Evolutionary conservation across 2,888 invertebrate species (phyloP), one percentile per base, ranked within the genome.

Genomic region (Pseudococcus jackbeardsleyi): DNA sequence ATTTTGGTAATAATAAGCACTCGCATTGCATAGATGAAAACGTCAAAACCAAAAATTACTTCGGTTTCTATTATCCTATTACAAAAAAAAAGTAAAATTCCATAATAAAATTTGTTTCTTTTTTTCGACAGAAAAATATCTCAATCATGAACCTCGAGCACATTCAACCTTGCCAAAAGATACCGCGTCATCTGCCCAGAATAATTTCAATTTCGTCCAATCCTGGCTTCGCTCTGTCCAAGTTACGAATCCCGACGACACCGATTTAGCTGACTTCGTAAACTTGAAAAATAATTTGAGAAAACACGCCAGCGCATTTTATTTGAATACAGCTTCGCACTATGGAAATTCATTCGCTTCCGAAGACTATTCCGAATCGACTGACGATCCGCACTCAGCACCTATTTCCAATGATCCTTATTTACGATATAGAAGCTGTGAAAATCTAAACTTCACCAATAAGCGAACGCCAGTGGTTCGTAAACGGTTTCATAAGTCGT

Each of bases 351-450:
- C 79, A 15, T 7, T 42, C 42, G 15, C 9, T 0, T 79, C 79
- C n/a, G 68, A 72, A 72, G 79, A 42, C 7, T 79, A 79, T 79
- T 85, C 64, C 7, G 59, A 50, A 33, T 39, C 85, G 11, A 84
- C 26, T 12, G 50, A 50, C 3, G 82, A 84, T 5, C 19, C 22
- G 9, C 17, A 84, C 26, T 50, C 50, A 22, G 5, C 17, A 8
- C 12, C 50, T 48, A 9, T 72, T 15, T 54, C 50, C 17, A 64
- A 59, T 3, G 54, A 54, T n/a, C 2, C 54, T 12, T 64, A 19
- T 46, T 86, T 42, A 72, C 86, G 86, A 19, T 86, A 86, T 19
- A 86, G n/a, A 39, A 86, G 86, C 46, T 86, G 86, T 15, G 86
- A 86, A 33, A 86, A 86, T 86, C 46, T 86, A 3, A 86, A 48